Conservation (phyloP, 2,797 vertebrate genomes). For the Danio kyathit region DNA sequence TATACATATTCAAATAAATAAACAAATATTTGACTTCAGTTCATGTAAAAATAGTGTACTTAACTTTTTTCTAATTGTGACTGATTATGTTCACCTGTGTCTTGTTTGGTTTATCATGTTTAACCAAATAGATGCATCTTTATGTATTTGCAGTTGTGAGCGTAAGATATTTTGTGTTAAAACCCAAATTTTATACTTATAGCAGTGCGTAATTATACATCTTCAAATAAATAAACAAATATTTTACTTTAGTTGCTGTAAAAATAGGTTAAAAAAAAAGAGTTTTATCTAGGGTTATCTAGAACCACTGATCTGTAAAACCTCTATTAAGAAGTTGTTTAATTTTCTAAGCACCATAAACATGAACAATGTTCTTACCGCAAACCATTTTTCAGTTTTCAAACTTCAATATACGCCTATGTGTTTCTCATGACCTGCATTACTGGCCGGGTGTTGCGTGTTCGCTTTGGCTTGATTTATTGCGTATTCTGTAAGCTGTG, state of each 20-base stretch:
- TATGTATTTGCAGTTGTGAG: too few relatives aligned
- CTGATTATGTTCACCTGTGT: too few relatives aligned
- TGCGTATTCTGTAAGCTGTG: not conserved
- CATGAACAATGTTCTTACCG: not conserved
- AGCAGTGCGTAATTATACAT: not conserved
- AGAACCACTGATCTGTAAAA: not conserved
- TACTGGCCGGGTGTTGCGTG: conserved; percentile 5
- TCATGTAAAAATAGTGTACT: too few relatives aligned
- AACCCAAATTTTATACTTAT: too few relatives aligned
- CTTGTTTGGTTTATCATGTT: too few relatives aligned
- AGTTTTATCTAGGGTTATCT: not conserved
- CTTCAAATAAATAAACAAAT: too few relatives aligned
- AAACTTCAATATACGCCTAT: not conserved
- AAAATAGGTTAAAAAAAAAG: not conserved
- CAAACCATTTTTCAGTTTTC: too few relatives aligned
- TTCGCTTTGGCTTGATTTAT: conserved; percentile 28
- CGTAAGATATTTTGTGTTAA: too few relatives aligned
- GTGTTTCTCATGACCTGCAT: conserved; percentile 19
- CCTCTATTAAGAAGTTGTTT: not conserved
- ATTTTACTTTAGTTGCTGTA: not conserved
- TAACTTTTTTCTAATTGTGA: too few relatives aligned
- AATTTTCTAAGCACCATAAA: not conserved
- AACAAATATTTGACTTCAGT: too few relatives aligned
- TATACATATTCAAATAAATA: too few relatives aligned
- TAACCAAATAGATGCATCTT: too few relatives aligned